phyloP scores from a whole-genome alignment of 2,797 vertebrate species.

The Cossypha dichroa region DNA sequence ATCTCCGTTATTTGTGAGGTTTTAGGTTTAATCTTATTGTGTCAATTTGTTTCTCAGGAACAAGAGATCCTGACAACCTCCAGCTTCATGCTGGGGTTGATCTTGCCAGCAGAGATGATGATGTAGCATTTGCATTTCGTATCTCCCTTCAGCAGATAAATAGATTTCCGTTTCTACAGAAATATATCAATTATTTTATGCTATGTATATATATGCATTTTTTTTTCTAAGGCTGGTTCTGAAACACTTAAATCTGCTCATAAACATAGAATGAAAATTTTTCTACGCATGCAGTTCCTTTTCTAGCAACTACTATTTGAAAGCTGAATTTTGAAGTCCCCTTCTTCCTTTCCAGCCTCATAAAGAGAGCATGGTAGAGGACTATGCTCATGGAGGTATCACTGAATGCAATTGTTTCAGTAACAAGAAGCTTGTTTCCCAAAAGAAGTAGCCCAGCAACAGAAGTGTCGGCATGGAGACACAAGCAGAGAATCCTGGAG shows the following conservation, averaged over 20 bases:
- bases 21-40: not conserved
- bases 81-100: not conserved
- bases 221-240: not conserved
- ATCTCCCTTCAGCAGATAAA: not conserved
- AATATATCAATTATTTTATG: not conserved
- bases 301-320: not conserved
- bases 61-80: not conserved
- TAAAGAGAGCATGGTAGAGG: rapidly evolving
- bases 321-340: not conserved
- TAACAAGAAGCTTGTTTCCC: not conserved
- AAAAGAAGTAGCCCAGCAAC: not conserved
- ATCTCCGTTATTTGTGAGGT: not conserved
- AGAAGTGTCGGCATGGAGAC: not conserved
- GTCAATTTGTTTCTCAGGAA: not conserved
- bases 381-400: not conserved
- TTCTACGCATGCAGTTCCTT: not conserved
- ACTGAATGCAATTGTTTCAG: not conserved
- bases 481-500: not conserved
- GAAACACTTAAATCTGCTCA: not conserved
- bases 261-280: not conserved
- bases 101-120: slow-evolving; percentile 8
- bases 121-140: not conserved
- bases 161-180: not conserved
- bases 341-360: not conserved
- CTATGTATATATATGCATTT: not conserved